phyloP scores from a whole-genome alignment of 2,113 vertebrate species.

The Tympanuchus pallidicinctus region DNA sequence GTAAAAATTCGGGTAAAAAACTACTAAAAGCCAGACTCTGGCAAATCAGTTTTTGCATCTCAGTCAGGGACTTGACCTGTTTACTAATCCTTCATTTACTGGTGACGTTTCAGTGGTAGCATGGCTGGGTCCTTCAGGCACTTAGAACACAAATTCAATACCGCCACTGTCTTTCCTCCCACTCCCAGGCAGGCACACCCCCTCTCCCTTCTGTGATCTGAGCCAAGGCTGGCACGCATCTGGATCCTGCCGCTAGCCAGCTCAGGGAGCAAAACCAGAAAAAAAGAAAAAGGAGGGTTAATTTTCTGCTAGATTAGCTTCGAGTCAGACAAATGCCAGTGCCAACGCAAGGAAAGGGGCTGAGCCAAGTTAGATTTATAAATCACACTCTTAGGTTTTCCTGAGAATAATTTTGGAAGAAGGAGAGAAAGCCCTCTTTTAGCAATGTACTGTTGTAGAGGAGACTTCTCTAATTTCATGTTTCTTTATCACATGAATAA shows the following conservation, averaged over 20 bases:
- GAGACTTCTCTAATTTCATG: background rate
- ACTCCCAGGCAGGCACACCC: background rate
- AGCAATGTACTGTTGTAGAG: background rate
- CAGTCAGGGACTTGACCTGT: background rate
- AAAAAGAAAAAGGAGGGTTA: background rate
- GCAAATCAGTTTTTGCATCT: background rate
- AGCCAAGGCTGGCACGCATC: background rate
- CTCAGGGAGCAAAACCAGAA: background rate
- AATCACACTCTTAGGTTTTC: background rate
- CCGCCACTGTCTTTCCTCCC: background rate
- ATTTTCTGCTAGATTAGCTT: constrained; percentile 22
- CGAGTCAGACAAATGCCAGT: background rate
- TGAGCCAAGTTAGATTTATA: background rate
- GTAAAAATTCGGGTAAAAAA: background rate
- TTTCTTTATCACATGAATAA: background rate
- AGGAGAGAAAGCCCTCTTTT: background rate
- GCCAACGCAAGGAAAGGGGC: background rate
- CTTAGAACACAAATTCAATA: constrained; percentile 12
- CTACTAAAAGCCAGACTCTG: background rate
- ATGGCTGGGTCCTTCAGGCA: background rate
- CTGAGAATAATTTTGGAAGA: background rate
- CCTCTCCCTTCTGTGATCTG: background rate
- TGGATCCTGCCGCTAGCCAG: background rate
- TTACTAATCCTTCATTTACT: background rate
- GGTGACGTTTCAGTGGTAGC: background rate